Conservation (phyloP, 1,140 invertebrate genomes). For the Amyelois transitella region DNA sequence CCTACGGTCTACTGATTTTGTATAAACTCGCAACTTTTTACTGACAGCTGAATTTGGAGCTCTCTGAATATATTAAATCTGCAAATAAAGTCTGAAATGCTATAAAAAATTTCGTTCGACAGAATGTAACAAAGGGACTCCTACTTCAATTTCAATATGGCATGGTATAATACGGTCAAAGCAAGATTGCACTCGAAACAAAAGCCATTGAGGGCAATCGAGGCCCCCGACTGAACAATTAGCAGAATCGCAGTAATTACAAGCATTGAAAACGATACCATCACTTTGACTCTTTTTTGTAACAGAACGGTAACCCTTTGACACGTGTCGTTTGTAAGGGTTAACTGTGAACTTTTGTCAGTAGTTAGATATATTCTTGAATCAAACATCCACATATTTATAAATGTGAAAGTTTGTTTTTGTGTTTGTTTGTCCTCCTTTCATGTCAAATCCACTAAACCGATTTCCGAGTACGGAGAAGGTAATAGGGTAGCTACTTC, state of each 20-base stretch:
- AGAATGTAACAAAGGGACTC: slow-evolving; percentile 20
- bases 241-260: slow-evolving; percentile 63
- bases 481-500: no score
- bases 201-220: slow-evolving; percentile 37
- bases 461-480: no score
- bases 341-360: not conserved
- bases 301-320: slow-evolving; percentile 49
- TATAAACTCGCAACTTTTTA: slow-evolving; percentile 8
- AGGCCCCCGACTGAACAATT: slow-evolving; percentile 53
- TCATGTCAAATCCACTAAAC: no score
- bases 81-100: slow-evolving; percentile 16
- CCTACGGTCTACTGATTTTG: slow-evolving; percentile 15
- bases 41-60: not conserved
- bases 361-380: not conserved
- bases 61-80: not conserved
- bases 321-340: slow-evolving; percentile 41
- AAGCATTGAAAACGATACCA: slow-evolving; percentile 63
- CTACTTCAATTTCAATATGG: slow-evolving; percentile 56
- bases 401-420: no score
- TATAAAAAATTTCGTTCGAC: slow-evolving; percentile 8
- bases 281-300: slow-evolving; percentile 48
- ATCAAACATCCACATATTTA: no score
- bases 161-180: slow-evolving; percentile 64
- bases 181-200: slow-evolving; percentile 47
- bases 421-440: no score